Base-by-base conservation (phyloP, 2,113 vertebrate genomes). In the Tachuris rubrigastra region DNA sequence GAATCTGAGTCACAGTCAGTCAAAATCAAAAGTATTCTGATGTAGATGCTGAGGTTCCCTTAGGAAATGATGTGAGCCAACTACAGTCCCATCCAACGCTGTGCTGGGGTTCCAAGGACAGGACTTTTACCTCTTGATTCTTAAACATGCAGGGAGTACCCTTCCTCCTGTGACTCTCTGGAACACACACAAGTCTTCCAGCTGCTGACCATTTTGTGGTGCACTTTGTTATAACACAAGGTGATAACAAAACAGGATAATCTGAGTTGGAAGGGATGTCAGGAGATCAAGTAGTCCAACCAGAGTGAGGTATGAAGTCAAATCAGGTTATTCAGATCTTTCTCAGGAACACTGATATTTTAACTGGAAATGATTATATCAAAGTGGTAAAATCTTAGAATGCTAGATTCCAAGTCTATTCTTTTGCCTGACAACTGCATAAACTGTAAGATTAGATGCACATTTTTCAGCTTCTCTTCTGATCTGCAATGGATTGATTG, bases 51-150 rank as follows among this genome's bases (percentile, higher is more conserved):
- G n/a, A 71, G 8, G 3, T 31, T 47, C 3, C 22, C 33, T 59
- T 37, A 47, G 27, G 8, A 66, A 17, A 8, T 39, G 5, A 7
- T 33, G 1, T 4, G 2, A n/a, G 2, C 1, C 2, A 1, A 1
- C 53, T 82, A 22, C 60, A 53, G 3, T 14, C 14, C 4, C 0
- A 1, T 22, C 37, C 1, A 6, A 19, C n/a, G 6, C 9, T 1
- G 0, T 62, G 2, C 12, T 71, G 46, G 24, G 3, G 78, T 39
- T 6, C 14, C 8, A 79, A 59, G 23, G 14, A 46, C 3, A 17
- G 1, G 2, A 5, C 9, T 58, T 79, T 10, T 2, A 66, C 5
- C 10, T 28, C 12, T 47, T 3, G 3, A 6, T 76, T 68, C 21
- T 67, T 65, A 81, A 35, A 10, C 25, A 12, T 7, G 7, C 3